phyloP scores from a whole-genome alignment of 1,140 invertebrate genomes.

The Idris sp. region DNA sequence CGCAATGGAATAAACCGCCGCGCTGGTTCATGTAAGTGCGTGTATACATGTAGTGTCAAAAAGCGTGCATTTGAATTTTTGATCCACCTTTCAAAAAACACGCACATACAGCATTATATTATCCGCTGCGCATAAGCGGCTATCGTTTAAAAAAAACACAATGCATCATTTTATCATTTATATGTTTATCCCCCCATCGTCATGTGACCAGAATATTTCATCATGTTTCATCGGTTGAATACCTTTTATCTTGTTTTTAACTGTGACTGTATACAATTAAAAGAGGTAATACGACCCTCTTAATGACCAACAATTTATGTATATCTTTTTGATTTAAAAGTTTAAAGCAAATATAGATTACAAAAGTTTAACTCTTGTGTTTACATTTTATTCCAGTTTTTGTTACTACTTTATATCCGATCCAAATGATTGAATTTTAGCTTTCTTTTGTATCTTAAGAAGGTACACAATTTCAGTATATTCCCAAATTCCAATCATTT shows the following conservation, averaged over 20 bases:
- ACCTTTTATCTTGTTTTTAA: constrained; percentile 37
- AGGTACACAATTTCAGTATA: no score
- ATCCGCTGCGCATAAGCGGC: no score
- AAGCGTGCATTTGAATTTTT: constrained; percentile 59
- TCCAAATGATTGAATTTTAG: no score
- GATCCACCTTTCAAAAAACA: constrained; percentile 53
- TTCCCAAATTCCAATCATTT: no score
- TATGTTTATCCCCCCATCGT: constrained; percentile 49
- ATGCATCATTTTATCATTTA: constrained; percentile 41
- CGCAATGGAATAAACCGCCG: constrained; percentile 73
- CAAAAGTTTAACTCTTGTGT: no score
- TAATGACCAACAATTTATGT: constrained; percentile 3
- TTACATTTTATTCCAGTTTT: no score
- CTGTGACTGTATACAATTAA: constrained; percentile 21
- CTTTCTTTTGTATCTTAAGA: no score
- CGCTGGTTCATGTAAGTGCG: constrained; percentile 78
- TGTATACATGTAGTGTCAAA: constrained; percentile 65
- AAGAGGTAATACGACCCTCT: constrained; percentile 50
- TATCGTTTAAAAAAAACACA: constrained; percentile 29
- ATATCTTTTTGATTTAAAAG: no score
- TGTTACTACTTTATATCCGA: no score
- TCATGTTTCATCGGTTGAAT: constrained; percentile 32
- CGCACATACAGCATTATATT: constrained; percentile 36
- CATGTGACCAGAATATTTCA: constrained; percentile 49
- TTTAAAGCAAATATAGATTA: no score